Conservation (phyloP, 2,888 invertebrate species). For the Euplexia lucipara region DNA sequence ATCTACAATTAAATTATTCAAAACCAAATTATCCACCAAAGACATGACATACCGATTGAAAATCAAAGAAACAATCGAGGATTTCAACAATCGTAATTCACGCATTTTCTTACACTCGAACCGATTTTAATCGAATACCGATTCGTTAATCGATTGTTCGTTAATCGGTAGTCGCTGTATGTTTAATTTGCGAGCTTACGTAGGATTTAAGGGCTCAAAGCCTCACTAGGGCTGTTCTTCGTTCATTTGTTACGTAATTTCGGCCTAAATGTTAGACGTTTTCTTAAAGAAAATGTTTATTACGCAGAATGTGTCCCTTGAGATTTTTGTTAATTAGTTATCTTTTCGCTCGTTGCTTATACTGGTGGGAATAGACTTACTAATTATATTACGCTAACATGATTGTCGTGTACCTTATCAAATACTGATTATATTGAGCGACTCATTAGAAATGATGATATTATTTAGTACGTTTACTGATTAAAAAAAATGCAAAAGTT, state of each 20-base stretch:
- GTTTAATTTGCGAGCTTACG: conserved; percentile 54
- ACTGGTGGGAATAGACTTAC: background rate
- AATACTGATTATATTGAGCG: conserved; percentile 3
- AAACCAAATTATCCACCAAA: conserved; percentile 5
- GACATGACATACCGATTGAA: conserved; percentile 8
- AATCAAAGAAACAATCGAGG: conserved; percentile 18
- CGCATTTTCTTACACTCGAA: conserved; percentile 32
- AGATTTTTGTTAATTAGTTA: conserved; percentile 48
- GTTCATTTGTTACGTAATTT: conserved; percentile 51
- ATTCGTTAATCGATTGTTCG: conserved; percentile 41
- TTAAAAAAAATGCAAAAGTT: no score
- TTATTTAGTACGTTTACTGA: no score
- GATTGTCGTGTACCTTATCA: conserved; percentile 2
- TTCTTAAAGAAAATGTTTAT: conserved; percentile 48
- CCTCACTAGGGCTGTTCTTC: conserved; percentile 4
- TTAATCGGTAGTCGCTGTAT: conserved; percentile 50
- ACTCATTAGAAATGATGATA: conserved; percentile 5
- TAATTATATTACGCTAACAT: conserved; percentile 25
- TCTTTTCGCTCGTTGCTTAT: conserved; percentile 19
- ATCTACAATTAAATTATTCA: no score
- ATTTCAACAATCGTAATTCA: conserved; percentile 35
- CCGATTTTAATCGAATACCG: conserved; percentile 46
- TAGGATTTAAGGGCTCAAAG: conserved; percentile 23
- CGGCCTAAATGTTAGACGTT: conserved; percentile 22
- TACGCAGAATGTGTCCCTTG: conserved; percentile 38